Base-by-base conservation (phyloP, 2,797 vertebrate species). In the Apodemus agrarius region DNA sequence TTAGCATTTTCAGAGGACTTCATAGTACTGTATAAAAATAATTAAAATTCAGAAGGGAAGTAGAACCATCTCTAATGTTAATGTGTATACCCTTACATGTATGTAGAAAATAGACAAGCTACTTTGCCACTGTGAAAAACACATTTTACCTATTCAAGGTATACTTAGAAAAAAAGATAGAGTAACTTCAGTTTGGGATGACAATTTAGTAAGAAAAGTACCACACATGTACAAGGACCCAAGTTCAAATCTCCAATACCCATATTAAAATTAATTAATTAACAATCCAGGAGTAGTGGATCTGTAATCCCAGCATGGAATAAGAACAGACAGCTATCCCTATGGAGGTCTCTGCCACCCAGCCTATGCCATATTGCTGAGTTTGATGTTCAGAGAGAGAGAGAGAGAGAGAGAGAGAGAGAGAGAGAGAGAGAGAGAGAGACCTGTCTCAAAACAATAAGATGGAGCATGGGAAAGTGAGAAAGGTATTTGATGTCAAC, bases 91-190 rank as follows among this genome's bases (percentile, higher is more conserved):
- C 54, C 9, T 31, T 12, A 67, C 6, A 52, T 6, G 5, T 14
- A 65, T 34, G 46, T 46, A 82, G n/a, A 89, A 91, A 86, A 54
- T 63, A 72, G 24, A 93, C 22, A 92, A 85, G 57, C 29, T 85
- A 7, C 21, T 61, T 79, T 67, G 22, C 63, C 19, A 81, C 52
- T 16, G 13, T 57, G 61, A 74, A 94, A 63, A 88, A 89, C 14
- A 72, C 29, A 80, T 40, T 80, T 80, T 65, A 72, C 24, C 31
- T 43, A 93, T 95, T 90, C 49, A 81, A 90, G 91, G 83, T 69
- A 69, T 16, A 94, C 52, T 89, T 94, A 93, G 31, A 91, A 93
- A 95, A 67, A 21, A 90, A n/a, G 34, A 72, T 89, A 61, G 1
- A 16, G 12, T 31, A 80, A 75, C 22, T 74, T 46, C 8, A 37